phyloP scores from a whole-genome alignment of 2,113 vertebrate genomes.

The Hemiscyllium ocellatum region DNA sequence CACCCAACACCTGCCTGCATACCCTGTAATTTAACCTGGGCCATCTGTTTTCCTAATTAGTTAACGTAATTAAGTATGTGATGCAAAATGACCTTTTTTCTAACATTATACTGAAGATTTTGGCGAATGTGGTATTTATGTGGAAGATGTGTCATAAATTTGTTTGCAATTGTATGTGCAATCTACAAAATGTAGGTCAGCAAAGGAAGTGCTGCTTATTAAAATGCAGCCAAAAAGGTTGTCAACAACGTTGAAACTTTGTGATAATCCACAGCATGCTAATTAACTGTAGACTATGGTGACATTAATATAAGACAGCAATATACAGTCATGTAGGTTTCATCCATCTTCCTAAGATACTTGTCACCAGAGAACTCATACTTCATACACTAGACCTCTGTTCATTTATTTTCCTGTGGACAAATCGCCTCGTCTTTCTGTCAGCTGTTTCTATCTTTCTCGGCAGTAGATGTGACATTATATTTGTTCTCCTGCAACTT shows the following conservation, averaged over 20 bases:
- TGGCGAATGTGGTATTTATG: background rate
- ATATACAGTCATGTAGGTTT: background rate
- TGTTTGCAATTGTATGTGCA: background rate
- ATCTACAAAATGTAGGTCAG: background rate
- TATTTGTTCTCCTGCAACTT: background rate
- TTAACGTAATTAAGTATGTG: background rate
- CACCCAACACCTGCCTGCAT: background rate
- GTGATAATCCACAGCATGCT: background rate
- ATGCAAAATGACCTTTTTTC: background rate
- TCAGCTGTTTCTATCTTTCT: background rate
- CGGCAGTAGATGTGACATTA: background rate
- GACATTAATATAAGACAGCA: slow-evolving; percentile 12
- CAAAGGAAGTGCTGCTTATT: background rate
- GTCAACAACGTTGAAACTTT: background rate
- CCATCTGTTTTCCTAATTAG: slow-evolving; percentile 12
- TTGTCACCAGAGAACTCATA: background rate
- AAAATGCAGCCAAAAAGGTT: background rate
- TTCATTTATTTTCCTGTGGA: background rate
- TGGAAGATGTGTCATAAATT: background rate
- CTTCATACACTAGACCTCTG: background rate
- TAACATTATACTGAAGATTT: background rate
- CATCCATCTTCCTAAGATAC: slow-evolving; percentile 29
- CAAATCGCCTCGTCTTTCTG: slow-evolving; percentile 18
- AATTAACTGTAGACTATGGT: slow-evolving; percentile 27
- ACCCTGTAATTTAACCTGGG: background rate